Percentiles rank a stretch among this genome's conserved stretches.
Conservation (phyloP, 2,888 invertebrate species). For the Drosophila setosimentum region DNA sequence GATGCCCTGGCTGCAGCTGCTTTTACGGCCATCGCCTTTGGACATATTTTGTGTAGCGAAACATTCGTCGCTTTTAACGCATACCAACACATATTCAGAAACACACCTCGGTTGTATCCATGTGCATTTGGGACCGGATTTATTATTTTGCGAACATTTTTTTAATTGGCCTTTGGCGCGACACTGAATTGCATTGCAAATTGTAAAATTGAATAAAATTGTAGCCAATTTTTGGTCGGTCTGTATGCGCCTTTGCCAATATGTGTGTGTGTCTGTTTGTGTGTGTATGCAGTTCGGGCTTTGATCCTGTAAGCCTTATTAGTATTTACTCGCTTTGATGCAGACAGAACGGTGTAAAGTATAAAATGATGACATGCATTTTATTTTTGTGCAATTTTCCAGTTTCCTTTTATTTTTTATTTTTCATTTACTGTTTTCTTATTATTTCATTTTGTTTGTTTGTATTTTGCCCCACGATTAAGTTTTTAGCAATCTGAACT, state of each 20-base stretch:
- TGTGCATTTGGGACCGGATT: constrained; percentile 57
- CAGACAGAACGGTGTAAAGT: constrained; percentile 22
- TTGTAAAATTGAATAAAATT: constrained; percentile 72
- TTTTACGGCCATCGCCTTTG: constrained; percentile 18
- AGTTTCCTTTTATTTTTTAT: constrained; percentile 11
- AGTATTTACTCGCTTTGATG: constrained; percentile 44
- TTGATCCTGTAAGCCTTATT: constrained; percentile 62
- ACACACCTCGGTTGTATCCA: constrained; percentile 27
- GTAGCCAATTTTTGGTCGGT: constrained; percentile 51
- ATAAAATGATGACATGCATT: constrained; percentile 35
- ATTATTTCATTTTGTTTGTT: constrained; percentile 6
- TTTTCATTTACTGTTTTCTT: constrained; percentile 26
- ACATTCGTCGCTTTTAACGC: constrained; percentile 32
- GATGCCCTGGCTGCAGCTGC: constrained; percentile 28
- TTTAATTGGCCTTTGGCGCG: constrained; percentile 55
- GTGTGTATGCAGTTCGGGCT: constrained; percentile 10
- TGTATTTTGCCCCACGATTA: constrained; percentile 15
- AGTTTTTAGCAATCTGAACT: constrained; percentile 13
- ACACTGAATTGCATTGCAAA: constrained; percentile 40
- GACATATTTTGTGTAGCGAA: constrained; percentile 39
- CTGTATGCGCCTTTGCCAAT: background rate
- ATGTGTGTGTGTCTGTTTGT: background rate
- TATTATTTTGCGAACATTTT: constrained; percentile 69
- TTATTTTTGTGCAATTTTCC: constrained; percentile 22
- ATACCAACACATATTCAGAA: background rate